Evolutionary conservation across 2,113 vertebrate species (phyloP), one percentile per base, ranked within the genome.

Genomic region (Periophthalmus modestus): DNA sequence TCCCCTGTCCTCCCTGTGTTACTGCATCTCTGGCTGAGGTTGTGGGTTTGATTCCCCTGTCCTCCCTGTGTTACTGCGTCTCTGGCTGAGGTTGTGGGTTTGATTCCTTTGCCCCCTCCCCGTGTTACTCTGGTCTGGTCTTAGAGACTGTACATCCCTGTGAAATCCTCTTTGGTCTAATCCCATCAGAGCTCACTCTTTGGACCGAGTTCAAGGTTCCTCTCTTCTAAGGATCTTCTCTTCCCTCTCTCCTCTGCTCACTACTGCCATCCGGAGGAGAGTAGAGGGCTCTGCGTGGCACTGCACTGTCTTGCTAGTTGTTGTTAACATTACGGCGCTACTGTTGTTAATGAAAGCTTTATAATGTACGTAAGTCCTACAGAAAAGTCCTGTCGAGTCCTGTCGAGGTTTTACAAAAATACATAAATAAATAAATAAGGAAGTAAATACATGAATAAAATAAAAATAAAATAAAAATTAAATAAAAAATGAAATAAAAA

Each of bases 251-350:
- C 16, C 11, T 14, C 55, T 73, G 79, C 63, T 57, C 58, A 52
- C 58, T 83, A 54, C 69, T 33, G 77, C 89, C 89, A 82, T 69
- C 87, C 82, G 5, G 71, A 88, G 91, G 84, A 48, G 0, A 36
- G 7, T 59, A 19, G 61, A 61, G 15, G 28, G 66, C 57, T 71
- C 57, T 69, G 46, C 15, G 2, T 2, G 12, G 48, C 3, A 52
- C 67, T 58, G 58, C 58, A 28, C 5, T 23, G 5, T 15, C n/a
- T n/a, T n/a, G 48, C 46, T 14, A 14, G 46, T 3, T 4, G 0
- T 14, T 28, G 28, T 28, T 28, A 28, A 2, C 28, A 28, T 28
- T 28, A 28, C 28, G 1, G 28, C 3, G 28, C 1, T 28, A 28
- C 3, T 28, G 28, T 28, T 28, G 28, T 28, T 28, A 28, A 28